Base-by-base conservation (phyloP, 2,888 invertebrate genomes). In the Cantharis flavilabris region DNA sequence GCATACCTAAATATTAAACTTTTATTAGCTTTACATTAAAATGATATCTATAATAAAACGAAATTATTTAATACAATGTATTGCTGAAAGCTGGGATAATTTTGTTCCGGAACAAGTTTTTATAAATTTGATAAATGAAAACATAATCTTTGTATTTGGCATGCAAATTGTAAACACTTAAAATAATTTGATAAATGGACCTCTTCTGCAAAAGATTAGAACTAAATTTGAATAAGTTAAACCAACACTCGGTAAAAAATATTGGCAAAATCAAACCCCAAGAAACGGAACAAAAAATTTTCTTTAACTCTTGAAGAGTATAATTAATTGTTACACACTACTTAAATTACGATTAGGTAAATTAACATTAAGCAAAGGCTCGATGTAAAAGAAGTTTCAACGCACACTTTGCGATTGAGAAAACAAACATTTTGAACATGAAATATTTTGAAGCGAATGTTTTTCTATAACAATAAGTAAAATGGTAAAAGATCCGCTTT, bases 131-230 rank as follows among this genome's bases (percentile, higher is more conserved):
- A 67, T 67, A 67, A 67, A 67, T 67, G 20, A 67, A 23, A 49
- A 49, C 49, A 49, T 49, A 49, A 49, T 49, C 20, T 26, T 67
- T 67, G 65, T 67, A 67, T 67, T 26, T 67, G 65, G 65, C 65
- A 67, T 67, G 65, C 65, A 67, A 67, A 67, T 67, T 23, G 65
- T 67, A 26, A 67, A 49, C 49, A 49, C 49, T 49, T 49, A 49
- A 67, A 67, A 67, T 67, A 67, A 67, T 67, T 67, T 67, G 65
- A 67, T 67, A 67, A 67, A 67, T 67, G 65, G 26, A 67, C 65
- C 23, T 64, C 64, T 67, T 49, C 49, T 49, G 49, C 49, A 49
- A 49, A 49, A 49, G 49, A 49, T 49, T 49, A 49, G 49, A 49
- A 49, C 49, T 49, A 49, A 49, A 49, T 49, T 49, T 49, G 49